Conservation (phyloP, 2,797 vertebrate species). For the Lithobates sylvaticus region DNA sequence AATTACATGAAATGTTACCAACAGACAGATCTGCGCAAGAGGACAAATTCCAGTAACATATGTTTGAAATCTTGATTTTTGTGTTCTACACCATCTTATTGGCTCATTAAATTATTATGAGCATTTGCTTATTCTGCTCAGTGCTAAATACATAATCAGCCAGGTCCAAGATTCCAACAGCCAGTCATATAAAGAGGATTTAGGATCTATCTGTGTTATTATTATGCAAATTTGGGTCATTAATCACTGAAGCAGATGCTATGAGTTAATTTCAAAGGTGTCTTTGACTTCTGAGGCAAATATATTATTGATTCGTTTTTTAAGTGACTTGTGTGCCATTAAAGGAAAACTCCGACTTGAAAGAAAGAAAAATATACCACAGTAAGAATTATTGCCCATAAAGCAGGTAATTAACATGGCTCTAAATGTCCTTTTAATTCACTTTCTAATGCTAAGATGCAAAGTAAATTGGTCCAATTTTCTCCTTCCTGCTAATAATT, state of each 20-base stretch:
- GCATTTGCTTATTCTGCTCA: constrained; percentile 23
- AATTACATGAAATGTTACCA: constrained; percentile 9
- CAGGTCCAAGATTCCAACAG: constrained; percentile 35
- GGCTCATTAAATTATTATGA: constrained; percentile 44
- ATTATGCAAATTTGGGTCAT: constrained; percentile 34
- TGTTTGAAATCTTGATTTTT: constrained; percentile 24
- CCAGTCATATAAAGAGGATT: constrained; percentile 42
- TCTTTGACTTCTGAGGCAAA: constrained; percentile 55
- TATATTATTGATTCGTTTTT: constrained; percentile 57
- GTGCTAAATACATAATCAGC: constrained; percentile 13
- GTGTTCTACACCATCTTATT: constrained; percentile 12
- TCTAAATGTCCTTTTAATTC: constrained; percentile 63
- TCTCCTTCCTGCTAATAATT: constrained; percentile 60
- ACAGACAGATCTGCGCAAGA: not conserved
- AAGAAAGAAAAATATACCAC: constrained; percentile 36
- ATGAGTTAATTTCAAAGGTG: constrained; percentile 57
- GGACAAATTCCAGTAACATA: constrained; percentile 21
- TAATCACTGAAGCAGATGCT: constrained; percentile 52
- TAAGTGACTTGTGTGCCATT: constrained; percentile 54
- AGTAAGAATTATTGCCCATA: constrained; percentile 59
- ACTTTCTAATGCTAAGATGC: constrained; percentile 59
- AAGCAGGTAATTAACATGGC: constrained; percentile 59
- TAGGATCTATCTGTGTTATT: constrained; percentile 40
- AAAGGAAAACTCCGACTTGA: constrained; percentile 42
- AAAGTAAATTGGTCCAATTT: constrained; percentile 62